Conservation (phyloP, 2,888 invertebrate genomes). For the Melipona bicolor region DNA sequence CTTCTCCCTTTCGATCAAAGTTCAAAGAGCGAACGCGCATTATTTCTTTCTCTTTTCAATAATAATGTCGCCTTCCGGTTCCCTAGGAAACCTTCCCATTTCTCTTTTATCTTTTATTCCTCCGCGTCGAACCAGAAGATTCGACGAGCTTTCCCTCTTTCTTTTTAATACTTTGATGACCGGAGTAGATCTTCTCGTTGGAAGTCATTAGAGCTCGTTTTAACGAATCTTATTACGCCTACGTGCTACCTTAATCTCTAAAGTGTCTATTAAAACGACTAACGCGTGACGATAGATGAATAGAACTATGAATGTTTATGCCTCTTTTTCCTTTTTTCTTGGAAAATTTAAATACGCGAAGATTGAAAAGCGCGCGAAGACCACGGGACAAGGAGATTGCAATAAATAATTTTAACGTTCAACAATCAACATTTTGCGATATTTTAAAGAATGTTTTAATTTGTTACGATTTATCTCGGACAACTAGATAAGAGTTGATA, state of each 20-base stretch:
- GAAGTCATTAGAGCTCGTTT: constrained; percentile 40
- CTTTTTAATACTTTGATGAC: constrained; percentile 41
- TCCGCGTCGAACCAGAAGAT: constrained; percentile 3
- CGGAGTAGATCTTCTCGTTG: constrained; percentile 33
- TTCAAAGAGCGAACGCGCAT: constrained; percentile 34
- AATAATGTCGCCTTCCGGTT: not conserved
- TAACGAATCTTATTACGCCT: constrained; percentile 9
- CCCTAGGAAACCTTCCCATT: not conserved
- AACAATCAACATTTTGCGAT: too few relatives aligned
- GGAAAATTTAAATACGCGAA: too few relatives aligned
- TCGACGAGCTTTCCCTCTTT: constrained; percentile 2
- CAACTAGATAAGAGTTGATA: too few relatives aligned
- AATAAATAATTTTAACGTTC: too few relatives aligned
- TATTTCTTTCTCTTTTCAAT: not conserved
- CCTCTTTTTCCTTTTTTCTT: not conserved
- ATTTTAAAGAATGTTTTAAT: too few relatives aligned
- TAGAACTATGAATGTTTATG: not conserved
- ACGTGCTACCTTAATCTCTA: not conserved
- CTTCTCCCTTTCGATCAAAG: not conserved
- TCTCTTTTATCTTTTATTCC: not conserved
- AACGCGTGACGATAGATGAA: not conserved
- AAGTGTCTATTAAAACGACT: not conserved
- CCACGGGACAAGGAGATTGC: too few relatives aligned
- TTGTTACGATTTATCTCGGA: too few relatives aligned
- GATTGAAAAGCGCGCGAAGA: too few relatives aligned